Evolutionary conservation across 2,113 vertebrate genomes (phyloP), one percentile per base, ranked within the genome.

Genomic region (Python bivittatus): DNA sequence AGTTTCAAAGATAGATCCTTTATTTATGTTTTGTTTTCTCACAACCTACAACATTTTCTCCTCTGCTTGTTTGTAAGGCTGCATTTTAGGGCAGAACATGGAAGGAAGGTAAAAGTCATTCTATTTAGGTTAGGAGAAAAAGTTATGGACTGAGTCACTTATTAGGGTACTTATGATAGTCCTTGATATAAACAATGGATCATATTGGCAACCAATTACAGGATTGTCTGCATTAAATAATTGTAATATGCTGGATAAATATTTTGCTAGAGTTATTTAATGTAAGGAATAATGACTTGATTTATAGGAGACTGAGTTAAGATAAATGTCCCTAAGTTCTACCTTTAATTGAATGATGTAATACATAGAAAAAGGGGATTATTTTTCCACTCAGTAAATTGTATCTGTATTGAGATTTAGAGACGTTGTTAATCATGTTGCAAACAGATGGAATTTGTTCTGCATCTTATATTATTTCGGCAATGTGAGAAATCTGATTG

Each of bases 151-250:
- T 89, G 54, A 57, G 57, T 84, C 90, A 91, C n/a, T 84, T 68
- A 56, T 84, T 92, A 91, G 86, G 7, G 64, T 91, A 84, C 61
- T 84, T 92, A 88, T 88, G 20, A 52, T 88, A 56, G 48, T 84
- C 54, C 56, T 92, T 56, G 68, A 53, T 33, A 4, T 54, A 23
- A 38, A 38, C 4, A 57, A 29, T 88, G 33, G 22, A 92, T 92
- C 83, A n/a, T 88, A 64, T 88, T 79, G 33, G 61, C 86, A n/a
- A 38, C 72, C 72, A 92, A 57, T 29, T 57, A 88, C n/a, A 83
- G 86, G 58, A 88, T 86, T 61, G 72, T 68, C 60, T 87, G 68
- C 52, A 88, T 88, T 58, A n/a, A 57, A 79, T 85, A 85, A 85
- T 91, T 61, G 64, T 92, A 92, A 84, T 13, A 68, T 11, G 33